phyloP scores from a whole-genome alignment of 2,113 vertebrate genomes.

The Procavia capensis region DNA sequence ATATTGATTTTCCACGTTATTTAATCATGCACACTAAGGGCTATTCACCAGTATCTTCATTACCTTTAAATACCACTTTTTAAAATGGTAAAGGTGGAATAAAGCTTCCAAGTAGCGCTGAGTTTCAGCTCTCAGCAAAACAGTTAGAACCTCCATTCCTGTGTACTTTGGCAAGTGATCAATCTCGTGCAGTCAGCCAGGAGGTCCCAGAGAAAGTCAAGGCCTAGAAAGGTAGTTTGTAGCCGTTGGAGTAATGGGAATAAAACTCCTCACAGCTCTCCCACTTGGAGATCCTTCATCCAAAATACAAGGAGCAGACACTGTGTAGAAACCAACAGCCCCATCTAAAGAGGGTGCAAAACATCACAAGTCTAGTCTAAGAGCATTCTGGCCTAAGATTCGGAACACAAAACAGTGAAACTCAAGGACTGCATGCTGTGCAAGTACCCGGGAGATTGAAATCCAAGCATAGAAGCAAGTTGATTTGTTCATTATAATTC shows the following conservation, averaged over 20 bases:
- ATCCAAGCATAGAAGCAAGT: no score
- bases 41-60: background rate
- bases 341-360: background rate
- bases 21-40: conserved; percentile 59
- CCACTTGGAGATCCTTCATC: background rate
- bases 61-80: conserved; percentile 25
- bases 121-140: background rate
- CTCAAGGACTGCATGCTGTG: background rate
- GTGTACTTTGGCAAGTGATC: background rate
- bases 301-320: background rate
- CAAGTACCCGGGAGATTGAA: background rate
- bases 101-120: background rate
- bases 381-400: background rate
- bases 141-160: background rate
- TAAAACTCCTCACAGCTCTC: background rate
- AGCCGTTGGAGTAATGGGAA: background rate
- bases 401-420: background rate
- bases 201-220: background rate
- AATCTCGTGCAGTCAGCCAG: background rate
- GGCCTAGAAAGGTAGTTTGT: background rate
- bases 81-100: background rate
- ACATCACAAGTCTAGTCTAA: background rate
- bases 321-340: background rate
- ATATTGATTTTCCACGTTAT: conserved; percentile 70
- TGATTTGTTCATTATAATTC: background rate